Evolutionary conservation across 2,888 invertebrate species (phyloP).

Genomic region (Microchrysa polita): DNA sequence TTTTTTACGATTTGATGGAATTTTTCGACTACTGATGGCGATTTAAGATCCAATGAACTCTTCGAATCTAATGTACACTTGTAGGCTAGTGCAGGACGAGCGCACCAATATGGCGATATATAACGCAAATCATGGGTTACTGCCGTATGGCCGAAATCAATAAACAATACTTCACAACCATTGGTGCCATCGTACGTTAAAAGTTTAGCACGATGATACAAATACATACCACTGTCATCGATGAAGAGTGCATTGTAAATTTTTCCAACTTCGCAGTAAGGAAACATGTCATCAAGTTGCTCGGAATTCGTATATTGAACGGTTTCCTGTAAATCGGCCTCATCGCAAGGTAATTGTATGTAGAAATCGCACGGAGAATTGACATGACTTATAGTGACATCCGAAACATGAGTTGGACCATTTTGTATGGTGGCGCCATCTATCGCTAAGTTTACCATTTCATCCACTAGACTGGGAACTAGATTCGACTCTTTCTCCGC

Average conservation of each 20-base stretch:
- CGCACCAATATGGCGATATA: conserved; percentile 69
- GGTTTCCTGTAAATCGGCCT: conserved; percentile 57
- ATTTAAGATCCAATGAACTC: conserved; percentile 63
- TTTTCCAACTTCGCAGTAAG: conserved; percentile 60
- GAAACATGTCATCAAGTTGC: conserved; percentile 43
- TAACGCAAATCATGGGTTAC: conserved; percentile 68
- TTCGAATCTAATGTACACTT: conserved; percentile 71
- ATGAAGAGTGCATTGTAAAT: conserved; percentile 80
- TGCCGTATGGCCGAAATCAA: conserved; percentile 74
- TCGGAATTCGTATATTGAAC: conserved; percentile 56
- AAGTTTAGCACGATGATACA: conserved; percentile 81
- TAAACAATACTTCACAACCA: conserved; percentile 75
- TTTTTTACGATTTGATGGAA: conserved; percentile 49
- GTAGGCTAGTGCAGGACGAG: conserved; percentile 68
- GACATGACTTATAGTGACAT: conserved; percentile 74
- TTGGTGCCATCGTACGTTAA: conserved; percentile 77
- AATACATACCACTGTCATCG: conserved; percentile 88
- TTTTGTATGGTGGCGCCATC: conserved; percentile 64
- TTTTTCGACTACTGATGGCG: conserved; percentile 59
- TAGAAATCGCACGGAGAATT: conserved; percentile 79
- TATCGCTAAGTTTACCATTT: neutral
- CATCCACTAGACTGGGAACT: neutral
- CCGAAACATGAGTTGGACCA: conserved; percentile 60
- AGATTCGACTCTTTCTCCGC: neutral
- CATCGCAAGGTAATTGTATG: conserved; percentile 70